phyloP scores from a whole-genome alignment of 2,888 invertebrate species.

The Tipula vernalis region DNA sequence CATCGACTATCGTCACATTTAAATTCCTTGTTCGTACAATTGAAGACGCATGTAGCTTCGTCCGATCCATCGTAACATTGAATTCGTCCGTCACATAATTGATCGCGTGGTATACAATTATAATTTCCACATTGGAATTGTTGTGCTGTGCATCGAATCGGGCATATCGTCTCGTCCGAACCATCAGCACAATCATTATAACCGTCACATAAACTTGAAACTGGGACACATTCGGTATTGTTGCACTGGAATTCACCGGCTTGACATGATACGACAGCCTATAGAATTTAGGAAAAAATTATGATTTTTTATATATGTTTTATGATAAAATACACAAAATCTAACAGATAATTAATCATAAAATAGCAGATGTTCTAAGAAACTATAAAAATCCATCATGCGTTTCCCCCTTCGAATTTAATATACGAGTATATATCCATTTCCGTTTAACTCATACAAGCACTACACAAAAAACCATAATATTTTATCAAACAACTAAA shows the following conservation, averaged over 20 bases:
- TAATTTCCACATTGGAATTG: neutral
- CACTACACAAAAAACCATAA: neutral
- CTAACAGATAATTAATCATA: neutral
- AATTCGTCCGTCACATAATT: neutral
- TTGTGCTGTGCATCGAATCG: neutral
- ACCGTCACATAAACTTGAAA: neutral
- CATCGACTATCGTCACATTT: neutral
- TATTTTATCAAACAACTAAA: neutral
- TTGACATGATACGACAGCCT: neutral
- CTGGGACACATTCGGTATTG: neutral
- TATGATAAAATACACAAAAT: neutral
- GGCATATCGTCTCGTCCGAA: neutral
- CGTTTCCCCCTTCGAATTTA: neutral
- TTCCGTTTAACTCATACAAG: neutral
- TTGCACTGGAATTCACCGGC: neutral
- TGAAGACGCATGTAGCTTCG: neutral
- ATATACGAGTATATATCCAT: no score
- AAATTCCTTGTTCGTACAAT: neutral
- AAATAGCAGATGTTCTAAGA: neutral
- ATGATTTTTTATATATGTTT: neutral
- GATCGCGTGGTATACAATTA: neutral
- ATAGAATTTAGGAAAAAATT: neutral
- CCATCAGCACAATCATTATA: neutral
- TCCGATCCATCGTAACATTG: neutral
- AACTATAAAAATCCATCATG: neutral